Percentiles rank a stretch among this genome's conserved stretches.
These are phyloP conservation scores for Sterrhoptilus dennistouni DNA, from an alignment of 2,113 vertebrate genomes.

Conservation along the genomic window DNA sequence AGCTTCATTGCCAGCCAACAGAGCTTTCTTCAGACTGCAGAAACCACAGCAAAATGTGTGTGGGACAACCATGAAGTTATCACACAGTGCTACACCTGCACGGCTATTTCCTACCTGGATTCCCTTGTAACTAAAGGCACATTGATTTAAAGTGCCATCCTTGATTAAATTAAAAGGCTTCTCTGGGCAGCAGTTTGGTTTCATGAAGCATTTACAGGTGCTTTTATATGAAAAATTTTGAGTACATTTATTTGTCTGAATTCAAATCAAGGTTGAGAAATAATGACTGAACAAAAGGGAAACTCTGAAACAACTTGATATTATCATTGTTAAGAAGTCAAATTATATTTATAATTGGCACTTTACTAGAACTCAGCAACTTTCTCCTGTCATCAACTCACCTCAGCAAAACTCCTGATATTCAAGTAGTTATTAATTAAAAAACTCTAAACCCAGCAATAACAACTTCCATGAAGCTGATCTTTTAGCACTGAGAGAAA, in stretches of 20 bases:
- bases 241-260: neutral
- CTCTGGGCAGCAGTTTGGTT: neutral
- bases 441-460: neutral
- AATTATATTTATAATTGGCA: neutral
- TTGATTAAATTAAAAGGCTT: neutral
- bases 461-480: neutral
- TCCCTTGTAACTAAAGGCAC: neutral
- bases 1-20: neutral
- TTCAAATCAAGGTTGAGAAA: neutral
- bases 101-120: neutral
- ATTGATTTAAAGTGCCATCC: rapidly evolving
- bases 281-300: neutral
- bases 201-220: neutral
- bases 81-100: neutral
- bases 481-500: neutral
- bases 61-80: neutral
- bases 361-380: neutral
- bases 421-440: neutral
- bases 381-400: neutral
- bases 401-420: neutral
- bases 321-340: neutral
- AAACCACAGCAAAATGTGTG: rapidly evolving
- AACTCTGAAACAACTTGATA: neutral
- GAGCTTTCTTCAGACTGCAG: rapidly evolving
- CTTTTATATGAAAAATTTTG: neutral